These are phyloP conservation scores for Lymantria dispar DNA, from an alignment of 2,888 invertebrate genomes.

Conservation along the genomic window DNA sequence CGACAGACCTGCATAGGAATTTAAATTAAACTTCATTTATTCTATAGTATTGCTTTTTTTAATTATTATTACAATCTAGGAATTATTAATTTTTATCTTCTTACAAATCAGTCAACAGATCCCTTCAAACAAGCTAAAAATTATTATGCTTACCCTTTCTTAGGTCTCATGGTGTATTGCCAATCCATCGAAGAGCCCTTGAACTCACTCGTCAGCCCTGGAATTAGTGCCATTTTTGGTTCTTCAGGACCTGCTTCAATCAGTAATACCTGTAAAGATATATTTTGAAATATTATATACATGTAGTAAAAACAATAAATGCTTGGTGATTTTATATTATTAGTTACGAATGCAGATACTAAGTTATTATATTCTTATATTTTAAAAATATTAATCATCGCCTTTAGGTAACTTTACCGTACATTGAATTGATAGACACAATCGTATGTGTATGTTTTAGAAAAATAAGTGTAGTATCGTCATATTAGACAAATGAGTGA, in stretches of 20 bases:
- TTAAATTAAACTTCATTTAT: neutral
- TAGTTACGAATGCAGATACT: too few relatives aligned
- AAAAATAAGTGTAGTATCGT: too few relatives aligned
- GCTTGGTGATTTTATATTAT: too few relatives aligned
- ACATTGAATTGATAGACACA: too few relatives aligned
- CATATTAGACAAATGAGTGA: too few relatives aligned
- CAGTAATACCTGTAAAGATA: conserved; percentile 51
- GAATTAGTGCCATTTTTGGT: conserved; percentile 70
- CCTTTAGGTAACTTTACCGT: too few relatives aligned
- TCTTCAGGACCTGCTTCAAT: conserved; percentile 71
- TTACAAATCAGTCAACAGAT: conserved; percentile 30
- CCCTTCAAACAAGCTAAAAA: conserved; percentile 2
- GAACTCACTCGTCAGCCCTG: conserved; percentile 71
- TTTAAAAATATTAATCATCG: too few relatives aligned
- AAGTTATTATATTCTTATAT: too few relatives aligned
- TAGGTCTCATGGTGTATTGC: conserved; percentile 71
- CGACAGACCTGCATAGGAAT: neutral
- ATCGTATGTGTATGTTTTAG: too few relatives aligned
- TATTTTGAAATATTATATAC: too few relatives aligned
- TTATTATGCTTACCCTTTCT: conserved; percentile 58
- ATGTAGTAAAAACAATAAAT: too few relatives aligned
- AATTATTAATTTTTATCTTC: neutral
- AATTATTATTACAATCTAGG: neutral
- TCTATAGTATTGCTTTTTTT: neutral
- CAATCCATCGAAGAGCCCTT: conserved; percentile 67